Percentiles rank a stretch among this genome's conserved stretches.
phyloP scores from a whole-genome alignment of 2,113 vertebrate genomes.

The Crotalus tigris region DNA sequence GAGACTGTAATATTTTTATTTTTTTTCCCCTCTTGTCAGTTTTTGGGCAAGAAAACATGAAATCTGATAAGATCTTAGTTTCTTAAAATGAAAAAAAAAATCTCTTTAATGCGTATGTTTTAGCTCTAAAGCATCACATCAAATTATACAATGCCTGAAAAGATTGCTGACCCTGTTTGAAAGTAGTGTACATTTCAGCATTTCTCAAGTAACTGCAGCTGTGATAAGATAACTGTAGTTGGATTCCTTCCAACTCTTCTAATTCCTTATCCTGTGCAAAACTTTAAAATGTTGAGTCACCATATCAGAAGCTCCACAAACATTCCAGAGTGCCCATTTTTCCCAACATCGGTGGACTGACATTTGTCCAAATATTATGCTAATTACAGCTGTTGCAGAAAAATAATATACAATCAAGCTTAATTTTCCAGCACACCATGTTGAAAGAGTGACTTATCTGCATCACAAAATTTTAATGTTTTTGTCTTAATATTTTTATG shows the following conservation, averaged over 20 bases:
- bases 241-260: background rate
- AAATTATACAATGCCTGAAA: background rate
- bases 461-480: conserved; percentile 27
- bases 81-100: background rate
- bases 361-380: conserved; percentile 1
- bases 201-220: background rate
- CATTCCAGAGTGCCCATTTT: background rate
- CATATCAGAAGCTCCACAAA: background rate
- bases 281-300: background rate
- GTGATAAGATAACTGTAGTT: background rate
- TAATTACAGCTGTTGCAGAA: background rate
- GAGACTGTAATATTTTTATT: background rate
- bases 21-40: background rate
- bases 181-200: background rate
- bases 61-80: background rate
- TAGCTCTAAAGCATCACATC: background rate
- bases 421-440: background rate
- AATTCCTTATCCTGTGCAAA: background rate
- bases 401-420: background rate
- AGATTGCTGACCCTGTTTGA: background rate
- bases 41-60: background rate
- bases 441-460: background rate
- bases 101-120: background rate
- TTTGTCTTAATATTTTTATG: conserved; percentile 40
- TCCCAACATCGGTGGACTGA: background rate